Evolutionary conservation across 2,797 vertebrate genomes (phyloP).

Genomic region (Coregonus ussuriensis): DNA sequence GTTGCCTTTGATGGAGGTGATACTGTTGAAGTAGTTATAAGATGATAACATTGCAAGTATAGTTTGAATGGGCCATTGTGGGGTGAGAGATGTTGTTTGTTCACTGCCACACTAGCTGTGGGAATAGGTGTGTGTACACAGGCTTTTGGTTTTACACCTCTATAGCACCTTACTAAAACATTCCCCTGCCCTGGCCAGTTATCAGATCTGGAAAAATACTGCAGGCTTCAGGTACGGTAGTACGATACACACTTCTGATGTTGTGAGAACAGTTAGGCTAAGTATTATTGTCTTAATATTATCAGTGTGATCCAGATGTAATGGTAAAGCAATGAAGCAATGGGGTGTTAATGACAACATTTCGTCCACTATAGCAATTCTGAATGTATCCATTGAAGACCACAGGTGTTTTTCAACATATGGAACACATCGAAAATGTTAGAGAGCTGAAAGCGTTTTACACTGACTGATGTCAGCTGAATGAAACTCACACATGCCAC

Average conservation of each 20-base stretch:
- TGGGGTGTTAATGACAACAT: neutral
- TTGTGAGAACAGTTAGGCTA: neutral
- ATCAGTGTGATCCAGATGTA: neutral
- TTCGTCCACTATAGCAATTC: neutral
- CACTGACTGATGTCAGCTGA: slow-evolving; percentile 1
- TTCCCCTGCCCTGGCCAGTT: neutral
- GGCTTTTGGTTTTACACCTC: neutral
- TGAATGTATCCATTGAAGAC: neutral
- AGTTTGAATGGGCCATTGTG: neutral
- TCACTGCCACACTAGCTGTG: slow-evolving; percentile 23
- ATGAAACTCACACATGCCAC: slow-evolving; percentile 6
- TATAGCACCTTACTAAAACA: neutral
- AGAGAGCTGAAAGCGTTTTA: slow-evolving; percentile 12
- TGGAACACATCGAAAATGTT: neutral
- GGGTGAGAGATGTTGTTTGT: neutral
- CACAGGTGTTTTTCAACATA: neutral
- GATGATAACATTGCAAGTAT: neutral
- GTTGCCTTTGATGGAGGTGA: slow-evolving; percentile 2
- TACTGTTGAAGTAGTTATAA: neutral
- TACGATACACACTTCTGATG: neutral
- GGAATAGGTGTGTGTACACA: slow-evolving; percentile 9
- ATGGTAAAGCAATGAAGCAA: neutral
- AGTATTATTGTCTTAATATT: neutral
- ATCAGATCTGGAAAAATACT: neutral
- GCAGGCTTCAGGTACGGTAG: neutral